A percentile compares a stretch with the other conserved stretches of the same genome.
phyloP scores from a whole-genome alignment of 2,888 invertebrate genomes.

The Pristionchus japonicus region DNA sequence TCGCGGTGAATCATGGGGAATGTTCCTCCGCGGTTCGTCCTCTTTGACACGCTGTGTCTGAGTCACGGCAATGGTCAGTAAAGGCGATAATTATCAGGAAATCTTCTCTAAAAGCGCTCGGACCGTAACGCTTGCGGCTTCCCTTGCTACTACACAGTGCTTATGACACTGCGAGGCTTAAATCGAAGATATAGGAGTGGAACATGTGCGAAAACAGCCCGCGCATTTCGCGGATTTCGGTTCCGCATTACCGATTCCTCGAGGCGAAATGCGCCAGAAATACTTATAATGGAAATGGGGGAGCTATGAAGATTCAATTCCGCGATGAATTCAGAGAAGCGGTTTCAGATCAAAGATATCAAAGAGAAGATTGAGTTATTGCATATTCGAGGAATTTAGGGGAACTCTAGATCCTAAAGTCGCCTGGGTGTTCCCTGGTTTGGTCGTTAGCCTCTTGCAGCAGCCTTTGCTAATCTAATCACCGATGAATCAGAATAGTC shows the following conservation, averaged over 20 bases:
- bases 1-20: too few relatives aligned
- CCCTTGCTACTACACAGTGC: not conserved
- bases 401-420: not conserved
- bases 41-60: too few relatives aligned
- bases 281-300: not conserved
- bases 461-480: not conserved
- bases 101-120: too few relatives aligned
- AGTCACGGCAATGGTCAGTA: too few relatives aligned
- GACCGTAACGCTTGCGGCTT: not conserved
- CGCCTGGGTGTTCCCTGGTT: not conserved
- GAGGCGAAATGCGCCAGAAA: not conserved
- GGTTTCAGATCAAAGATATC: not conserved
- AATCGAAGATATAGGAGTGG: not conserved
- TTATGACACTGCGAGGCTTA: not conserved
- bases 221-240: not conserved
- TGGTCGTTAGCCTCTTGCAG: not conserved
- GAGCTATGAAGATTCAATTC: not conserved
- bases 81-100: too few relatives aligned
- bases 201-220: not conserved
- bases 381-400: too few relatives aligned
- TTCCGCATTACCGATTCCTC: not conserved
- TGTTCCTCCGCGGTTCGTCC: too few relatives aligned
- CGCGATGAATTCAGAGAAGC: not conserved
- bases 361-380: not conserved
- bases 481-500: not conserved